Conservation (phyloP, 2,797 vertebrate species). For the Acanthornis magna region DNA sequence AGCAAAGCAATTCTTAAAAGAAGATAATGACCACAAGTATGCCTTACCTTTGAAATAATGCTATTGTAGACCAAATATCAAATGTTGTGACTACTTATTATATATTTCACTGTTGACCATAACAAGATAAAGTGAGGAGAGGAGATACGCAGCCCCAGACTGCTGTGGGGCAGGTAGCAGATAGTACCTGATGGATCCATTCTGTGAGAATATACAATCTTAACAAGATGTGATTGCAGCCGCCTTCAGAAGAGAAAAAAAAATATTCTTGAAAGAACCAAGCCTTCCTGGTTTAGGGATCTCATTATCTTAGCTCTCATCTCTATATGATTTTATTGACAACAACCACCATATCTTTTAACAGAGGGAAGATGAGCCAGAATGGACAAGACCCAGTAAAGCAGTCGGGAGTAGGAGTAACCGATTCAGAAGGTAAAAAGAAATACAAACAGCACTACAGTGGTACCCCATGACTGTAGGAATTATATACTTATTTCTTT, state of each 20-base stretch:
- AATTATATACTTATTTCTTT: background rate
- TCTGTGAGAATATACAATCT: background rate
- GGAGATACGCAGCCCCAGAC: background rate
- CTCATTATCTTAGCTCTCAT: background rate
- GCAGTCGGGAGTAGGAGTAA: conserved; percentile 76
- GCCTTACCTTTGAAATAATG: background rate
- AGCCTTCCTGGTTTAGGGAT: background rate
- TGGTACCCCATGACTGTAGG: background rate
- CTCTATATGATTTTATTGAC: background rate
- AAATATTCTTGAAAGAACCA: background rate
- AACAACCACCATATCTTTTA: conserved; percentile 21
- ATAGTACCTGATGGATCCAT: background rate
- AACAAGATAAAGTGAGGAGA: background rate
- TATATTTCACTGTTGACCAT: background rate
- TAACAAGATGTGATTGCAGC: background rate
- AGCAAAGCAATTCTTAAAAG: background rate
- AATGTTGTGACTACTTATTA: background rate
- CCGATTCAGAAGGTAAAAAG: conserved; percentile 87
- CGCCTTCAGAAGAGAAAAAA: background rate
- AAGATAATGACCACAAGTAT: background rate
- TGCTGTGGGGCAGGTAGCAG: background rate
- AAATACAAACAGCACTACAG: conserved; percentile 25
- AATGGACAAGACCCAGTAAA: conserved; percentile 87
- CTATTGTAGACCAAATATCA: background rate
- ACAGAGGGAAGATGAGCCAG: conserved; percentile 89